Base-by-base conservation (phyloP, 2,113 vertebrate genomes). In the Leptocoma aspasia region DNA sequence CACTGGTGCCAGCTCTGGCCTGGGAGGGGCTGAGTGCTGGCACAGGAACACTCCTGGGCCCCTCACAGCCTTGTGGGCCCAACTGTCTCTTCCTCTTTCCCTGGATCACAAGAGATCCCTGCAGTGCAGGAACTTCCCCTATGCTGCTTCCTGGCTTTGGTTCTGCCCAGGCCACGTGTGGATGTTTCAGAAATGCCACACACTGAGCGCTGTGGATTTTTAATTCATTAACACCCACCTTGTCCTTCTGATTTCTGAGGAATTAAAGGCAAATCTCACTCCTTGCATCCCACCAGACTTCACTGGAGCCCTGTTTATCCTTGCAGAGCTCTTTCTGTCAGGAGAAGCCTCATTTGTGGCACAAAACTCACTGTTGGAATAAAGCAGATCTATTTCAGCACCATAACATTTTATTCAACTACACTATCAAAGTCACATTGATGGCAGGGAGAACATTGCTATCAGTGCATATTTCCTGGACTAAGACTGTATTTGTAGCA, bases 401-500 rank as follows among this genome's bases (percentile, higher is more conserved):
- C 93, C 91, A 86, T 83, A 89, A 96, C 91, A 50, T 97, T 97
- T 96, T 97, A 97, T 97, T 97, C 90, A 96, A 95, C 96, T 96
- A 97, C 96, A 91, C 95, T 97, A 97, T 95, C 92, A 94, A 97
- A 96, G 91, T 97, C 97, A 97, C 96, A 95, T 95, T 77, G 76
- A 93, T 88, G 95, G 95, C 96, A 96, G 92, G 93, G 88, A 96
- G 76, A 92, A 94, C 47, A 28, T 88, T 26, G 80, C 86, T 97
- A 71, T 87, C 94, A 94, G 96, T 97, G 93, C 94, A 23, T 68
- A 27, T 80, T 86, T 78, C 39, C 72, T 70, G 75, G 69, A 88
- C 89, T 91, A 89, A 64, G 89, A 93, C 76, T 86, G 93, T 61
- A 30, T 26, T 78, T 27, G 3, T 20, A 83, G 89, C 79, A 92